phyloP scores from a whole-genome alignment of 2,797 vertebrate species.

The Otolemur crassicaudatus region DNA sequence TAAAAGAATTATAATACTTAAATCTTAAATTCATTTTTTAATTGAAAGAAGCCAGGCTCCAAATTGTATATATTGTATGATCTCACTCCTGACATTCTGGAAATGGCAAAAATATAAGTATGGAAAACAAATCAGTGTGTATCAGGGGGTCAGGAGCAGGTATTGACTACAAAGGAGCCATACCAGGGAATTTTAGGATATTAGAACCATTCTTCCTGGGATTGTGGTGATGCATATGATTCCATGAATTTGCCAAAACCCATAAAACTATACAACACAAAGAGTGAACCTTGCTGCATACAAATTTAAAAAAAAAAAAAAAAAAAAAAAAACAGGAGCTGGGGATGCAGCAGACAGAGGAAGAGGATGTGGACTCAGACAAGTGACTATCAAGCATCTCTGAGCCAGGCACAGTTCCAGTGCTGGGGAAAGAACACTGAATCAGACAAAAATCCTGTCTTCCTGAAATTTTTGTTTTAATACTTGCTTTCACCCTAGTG shows the following conservation, averaged over 20 bases:
- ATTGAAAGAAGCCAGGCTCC: not conserved
- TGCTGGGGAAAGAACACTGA: not conserved
- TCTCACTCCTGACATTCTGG: not conserved
- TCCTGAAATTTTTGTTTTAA: slow-evolving; percentile 9
- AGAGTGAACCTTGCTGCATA: not conserved
- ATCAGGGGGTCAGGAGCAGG: not conserved
- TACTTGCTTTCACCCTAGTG: not conserved
- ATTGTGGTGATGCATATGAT: not conserved
- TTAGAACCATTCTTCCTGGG: not conserved
- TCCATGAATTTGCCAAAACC: not conserved
- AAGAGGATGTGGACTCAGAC: not conserved
- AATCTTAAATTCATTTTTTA: not conserved
- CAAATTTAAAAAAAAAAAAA: not conserved
- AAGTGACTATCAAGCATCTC: not conserved
- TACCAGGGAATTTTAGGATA: not conserved
- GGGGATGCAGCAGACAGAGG: not conserved
- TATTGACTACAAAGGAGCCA: not conserved
- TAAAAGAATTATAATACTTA: no score
- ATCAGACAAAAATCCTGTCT: not conserved
- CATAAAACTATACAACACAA: not conserved
- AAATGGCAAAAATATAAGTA: not conserved
- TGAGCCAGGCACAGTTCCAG: not conserved
- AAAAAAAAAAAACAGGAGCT: no score
- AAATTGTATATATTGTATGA: not conserved
- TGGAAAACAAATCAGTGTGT: not conserved